These are phyloP conservation scores for Cylloceria caligata DNA, from an alignment of 2,888 invertebrate genomes.

Conservation along the genomic window DNA sequence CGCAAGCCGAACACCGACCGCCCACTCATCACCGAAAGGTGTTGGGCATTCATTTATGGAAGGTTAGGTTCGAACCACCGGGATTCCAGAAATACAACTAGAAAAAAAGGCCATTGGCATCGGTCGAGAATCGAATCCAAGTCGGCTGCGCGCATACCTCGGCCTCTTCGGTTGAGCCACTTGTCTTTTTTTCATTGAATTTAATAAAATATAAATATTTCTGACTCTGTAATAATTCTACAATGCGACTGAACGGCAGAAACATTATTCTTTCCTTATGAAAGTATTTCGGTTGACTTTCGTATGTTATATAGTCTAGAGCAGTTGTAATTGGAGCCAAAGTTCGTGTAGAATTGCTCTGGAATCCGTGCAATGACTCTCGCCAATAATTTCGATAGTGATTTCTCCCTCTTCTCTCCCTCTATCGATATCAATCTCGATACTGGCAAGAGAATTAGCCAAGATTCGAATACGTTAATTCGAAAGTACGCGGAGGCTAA, in stretches of 20 bases:
- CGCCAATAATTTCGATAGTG: background rate
- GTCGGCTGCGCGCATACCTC: too few species aligned
- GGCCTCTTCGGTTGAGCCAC: too few species aligned
- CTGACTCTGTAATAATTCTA: too few species aligned
- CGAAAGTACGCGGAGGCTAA: slow-evolving; percentile 46
- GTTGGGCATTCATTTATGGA: too few species aligned
- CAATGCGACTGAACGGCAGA: too few species aligned
- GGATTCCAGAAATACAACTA: too few species aligned
- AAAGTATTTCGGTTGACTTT: background rate
- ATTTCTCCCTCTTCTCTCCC: background rate
- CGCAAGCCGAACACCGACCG: too few species aligned
- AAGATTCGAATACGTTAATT: slow-evolving; percentile 65
- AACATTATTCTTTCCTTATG: background rate
- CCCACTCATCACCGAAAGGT: too few species aligned
- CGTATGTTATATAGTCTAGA: background rate
- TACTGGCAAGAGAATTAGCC: slow-evolving; percentile 56
- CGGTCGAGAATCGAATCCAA: too few species aligned
- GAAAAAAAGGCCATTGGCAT: too few species aligned
- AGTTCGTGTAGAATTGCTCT: background rate
- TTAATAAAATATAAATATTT: background rate
- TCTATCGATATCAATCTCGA: slow-evolving; percentile 62
- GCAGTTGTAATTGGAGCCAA: background rate
- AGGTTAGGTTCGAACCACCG: too few species aligned
- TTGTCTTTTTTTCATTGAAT: background rate
- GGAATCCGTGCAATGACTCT: background rate